Percentiles rank a stretch among this genome's conserved stretches.
These are phyloP conservation scores for Tanytarsus gracilentus DNA, from an alignment of 2,888 invertebrate genomes.

Conservation along the genomic window DNA sequence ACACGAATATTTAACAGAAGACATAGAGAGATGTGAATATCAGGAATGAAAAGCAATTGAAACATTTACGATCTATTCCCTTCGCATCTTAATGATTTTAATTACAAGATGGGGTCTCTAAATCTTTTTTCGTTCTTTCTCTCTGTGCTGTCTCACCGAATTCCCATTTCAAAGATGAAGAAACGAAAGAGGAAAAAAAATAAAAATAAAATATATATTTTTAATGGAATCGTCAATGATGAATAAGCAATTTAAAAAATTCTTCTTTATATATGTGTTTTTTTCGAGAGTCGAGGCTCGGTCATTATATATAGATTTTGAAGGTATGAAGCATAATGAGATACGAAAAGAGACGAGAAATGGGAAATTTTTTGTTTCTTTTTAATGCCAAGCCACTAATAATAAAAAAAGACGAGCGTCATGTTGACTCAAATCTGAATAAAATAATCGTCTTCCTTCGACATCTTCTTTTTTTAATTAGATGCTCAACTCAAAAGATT, in stretches of 20 bases:
- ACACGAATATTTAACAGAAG: too few species aligned
- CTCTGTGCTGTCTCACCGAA: too few species aligned
- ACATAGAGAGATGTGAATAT: too few species aligned
- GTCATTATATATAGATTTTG: constrained; percentile 11
- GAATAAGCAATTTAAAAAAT: constrained; percentile 8
- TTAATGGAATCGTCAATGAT: constrained; percentile 9
- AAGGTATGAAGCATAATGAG: constrained; percentile 2
- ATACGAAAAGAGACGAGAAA: constrained; percentile 1
- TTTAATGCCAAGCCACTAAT: neutral
- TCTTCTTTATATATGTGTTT: neutral
- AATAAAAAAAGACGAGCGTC: neutral
- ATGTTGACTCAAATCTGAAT: constrained; percentile 12
- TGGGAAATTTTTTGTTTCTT: neutral
- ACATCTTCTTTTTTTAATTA: constrained; percentile 15
- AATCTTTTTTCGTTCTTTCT: neutral
- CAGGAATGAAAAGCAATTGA: constrained; percentile 29
- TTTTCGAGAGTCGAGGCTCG: neutral
- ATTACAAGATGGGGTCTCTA: constrained; percentile 27
- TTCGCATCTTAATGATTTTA: constrained; percentile 28
- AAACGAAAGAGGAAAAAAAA: too few species aligned
- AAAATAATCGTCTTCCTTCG: neutral
- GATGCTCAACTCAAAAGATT: too few species aligned
- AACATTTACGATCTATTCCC: constrained; percentile 28
- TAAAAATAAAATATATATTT: constrained; percentile 7
- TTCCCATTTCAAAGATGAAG: too few species aligned